These are phyloP conservation scores for Arctia plantaginis DNA, from an alignment of 2,888 invertebrate species.

Conservation along the genomic window DNA sequence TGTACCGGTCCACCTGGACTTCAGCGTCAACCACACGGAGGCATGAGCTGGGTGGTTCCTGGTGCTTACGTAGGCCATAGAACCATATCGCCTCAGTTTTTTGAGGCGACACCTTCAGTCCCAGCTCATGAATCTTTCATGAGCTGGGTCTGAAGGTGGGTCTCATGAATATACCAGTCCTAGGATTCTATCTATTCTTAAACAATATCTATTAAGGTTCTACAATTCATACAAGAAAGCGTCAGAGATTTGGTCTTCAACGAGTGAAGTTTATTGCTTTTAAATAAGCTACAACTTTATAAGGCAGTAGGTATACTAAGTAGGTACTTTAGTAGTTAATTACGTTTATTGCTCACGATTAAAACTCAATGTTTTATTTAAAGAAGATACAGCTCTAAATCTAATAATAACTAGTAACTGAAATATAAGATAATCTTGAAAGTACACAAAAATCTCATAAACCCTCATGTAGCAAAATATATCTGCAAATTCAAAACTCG, in stretches of 20 bases:
- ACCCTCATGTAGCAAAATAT: conserved; percentile 8
- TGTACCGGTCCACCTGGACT: no score
- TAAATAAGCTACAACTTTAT: not conserved
- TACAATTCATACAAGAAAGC: not conserved
- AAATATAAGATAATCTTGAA: not conserved
- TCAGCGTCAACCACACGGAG: no score
- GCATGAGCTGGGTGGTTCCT: no score
- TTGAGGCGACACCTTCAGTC: no score
- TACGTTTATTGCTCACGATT: not conserved
- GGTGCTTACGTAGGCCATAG: no score
- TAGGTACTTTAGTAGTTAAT: not conserved
- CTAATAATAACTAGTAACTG: not conserved
- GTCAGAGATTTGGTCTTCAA: not conserved
- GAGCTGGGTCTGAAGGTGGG: no score
- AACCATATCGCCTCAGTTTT: no score
- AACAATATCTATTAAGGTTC: not conserved
- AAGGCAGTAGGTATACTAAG: no score
- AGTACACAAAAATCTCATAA: conserved; percentile 2
- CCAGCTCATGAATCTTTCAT: no score
- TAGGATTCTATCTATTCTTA: no score
- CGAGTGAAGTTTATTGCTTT: not conserved
- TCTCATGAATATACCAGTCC: no score
- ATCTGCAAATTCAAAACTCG: conserved; percentile 13
- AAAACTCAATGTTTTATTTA: not conserved
- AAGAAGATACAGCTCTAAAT: not conserved